phyloP scores from a whole-genome alignment of 92 coral and sea anemone species.

The Zoanthus solanderi region DNA sequence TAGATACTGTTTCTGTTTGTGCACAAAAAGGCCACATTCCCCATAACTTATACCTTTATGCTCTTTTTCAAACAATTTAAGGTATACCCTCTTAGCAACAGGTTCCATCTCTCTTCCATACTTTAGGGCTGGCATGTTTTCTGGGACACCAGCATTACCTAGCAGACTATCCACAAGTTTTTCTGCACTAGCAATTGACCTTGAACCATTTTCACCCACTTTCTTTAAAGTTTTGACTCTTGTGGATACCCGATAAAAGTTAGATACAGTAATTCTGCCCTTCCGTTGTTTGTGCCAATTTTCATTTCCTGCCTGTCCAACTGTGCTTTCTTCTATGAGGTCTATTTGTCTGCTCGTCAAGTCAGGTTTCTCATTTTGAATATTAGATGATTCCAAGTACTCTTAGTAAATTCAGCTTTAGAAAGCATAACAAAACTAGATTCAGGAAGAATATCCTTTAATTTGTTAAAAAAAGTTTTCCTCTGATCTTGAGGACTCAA shows the following conservation, averaged over 20 bases:
- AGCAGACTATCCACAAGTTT: conserved; percentile 50
- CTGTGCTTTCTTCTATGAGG: conserved; percentile 25
- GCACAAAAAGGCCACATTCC: conserved; percentile 63
- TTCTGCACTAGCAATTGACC: conserved; percentile 21
- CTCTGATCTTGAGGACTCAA: background rate
- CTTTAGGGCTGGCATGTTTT: conserved; percentile 60
- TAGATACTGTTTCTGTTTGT: conserved; percentile 41
- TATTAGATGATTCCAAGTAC: background rate
- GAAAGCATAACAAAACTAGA: conserved; percentile 36
- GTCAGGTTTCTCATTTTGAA: background rate
- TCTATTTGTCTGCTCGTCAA: conserved; percentile 1
- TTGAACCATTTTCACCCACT: background rate
- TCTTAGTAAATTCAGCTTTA: conserved; percentile 23
- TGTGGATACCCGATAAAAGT: conserved; percentile 35
- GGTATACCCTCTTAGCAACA: conserved; percentile 41
- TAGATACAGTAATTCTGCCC: conserved; percentile 41
- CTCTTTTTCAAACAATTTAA: conserved; percentile 35
- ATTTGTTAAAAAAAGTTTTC: background rate
- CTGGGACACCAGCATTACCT: conserved; percentile 46
- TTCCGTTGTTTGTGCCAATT: conserved; percentile 19
- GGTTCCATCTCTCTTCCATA: conserved; percentile 73
- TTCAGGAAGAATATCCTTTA: conserved; percentile 33
- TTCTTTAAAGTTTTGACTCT: conserved; percentile 10
- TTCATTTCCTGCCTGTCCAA: conserved; percentile 31
- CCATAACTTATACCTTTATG: conserved; percentile 48